Base-by-base conservation (phyloP, 1,140 invertebrate genomes). In the Drosophila persimilis region DNA sequence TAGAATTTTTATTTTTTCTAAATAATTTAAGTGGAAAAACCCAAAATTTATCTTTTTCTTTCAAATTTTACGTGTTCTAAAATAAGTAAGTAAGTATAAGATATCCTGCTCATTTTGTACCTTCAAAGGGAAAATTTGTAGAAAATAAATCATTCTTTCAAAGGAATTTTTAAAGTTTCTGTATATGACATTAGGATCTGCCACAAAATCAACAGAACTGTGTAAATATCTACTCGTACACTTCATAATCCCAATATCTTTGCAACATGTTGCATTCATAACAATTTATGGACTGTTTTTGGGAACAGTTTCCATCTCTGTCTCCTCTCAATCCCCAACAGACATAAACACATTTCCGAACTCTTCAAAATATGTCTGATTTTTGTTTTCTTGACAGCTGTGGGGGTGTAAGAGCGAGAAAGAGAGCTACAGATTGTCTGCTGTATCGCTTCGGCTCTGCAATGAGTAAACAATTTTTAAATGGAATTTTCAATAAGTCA, bases 401-500 rank as follows among this genome's bases (percentile, higher is more conserved):
- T 77, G 62, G 50, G 50, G 69, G 65, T 55, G 59, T 43, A 17
- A 22, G 48, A 24, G 64, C 13, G 29, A 35, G 13, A 39, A 0
- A 64, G 55, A 60, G 29, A 2, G 53, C 44, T 6, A 17, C 2
- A 45, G 48, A 35, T 47, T 64, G 61, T 69, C 71, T 88, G 83
- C 46, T 60, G 47, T 61, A 52, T 78, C 66, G 78, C 56, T 85
- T 63, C 80, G 69, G 5, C 4, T 39, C 46, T 44, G 76, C 86
- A 89, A 77, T 90, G 86, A 90, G 86, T 90, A 90, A 90, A 90
- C 86, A 90, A 79, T 70, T 83, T 90, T 90, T 90, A 83, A 90
- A 90, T 90, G 88, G 86, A 90, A 90, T 90, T 83, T 86, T 90
- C 79, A 90, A 88, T 90, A 90, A 90, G 86, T 90, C 86, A 90